phyloP scores from a whole-genome alignment of 1,140 invertebrate species.

The Bombus picipes region DNA sequence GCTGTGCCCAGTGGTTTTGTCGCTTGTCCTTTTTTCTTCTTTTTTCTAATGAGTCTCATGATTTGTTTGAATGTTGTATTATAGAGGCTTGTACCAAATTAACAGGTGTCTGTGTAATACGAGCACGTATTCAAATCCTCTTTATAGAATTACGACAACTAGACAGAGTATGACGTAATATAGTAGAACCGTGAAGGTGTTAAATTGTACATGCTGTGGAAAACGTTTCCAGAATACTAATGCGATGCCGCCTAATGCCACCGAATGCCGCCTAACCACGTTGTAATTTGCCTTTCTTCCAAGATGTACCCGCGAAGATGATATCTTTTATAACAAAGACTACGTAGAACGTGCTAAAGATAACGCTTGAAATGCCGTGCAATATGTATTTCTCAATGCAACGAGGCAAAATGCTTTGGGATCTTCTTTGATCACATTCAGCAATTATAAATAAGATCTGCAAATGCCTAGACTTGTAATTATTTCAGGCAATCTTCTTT shows the following conservation, averaged over 20 bases:
- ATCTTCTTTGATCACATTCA: neutral
- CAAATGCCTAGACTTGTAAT: neutral
- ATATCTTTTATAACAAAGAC: conserved; percentile 7
- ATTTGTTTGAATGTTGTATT: neutral
- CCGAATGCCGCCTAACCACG: neutral
- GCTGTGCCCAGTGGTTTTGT: neutral
- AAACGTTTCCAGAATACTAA: conserved; percentile 21
- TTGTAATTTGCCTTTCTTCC: conserved; percentile 30
- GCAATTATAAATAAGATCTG: neutral
- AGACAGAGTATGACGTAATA: conserved; percentile 13
- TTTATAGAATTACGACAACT: conserved; percentile 21
- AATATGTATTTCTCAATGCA: neutral
- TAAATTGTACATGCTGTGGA: conserved; percentile 23
- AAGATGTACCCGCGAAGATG: neutral
- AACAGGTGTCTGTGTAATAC: conserved; percentile 19
- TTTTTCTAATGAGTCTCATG: neutral
- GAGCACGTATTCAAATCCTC: conserved; percentile 15
- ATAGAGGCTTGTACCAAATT: neutral
- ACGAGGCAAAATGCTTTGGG: neutral
- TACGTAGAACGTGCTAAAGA: neutral
- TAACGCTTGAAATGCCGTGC: neutral
- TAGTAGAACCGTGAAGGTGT: conserved; percentile 4
- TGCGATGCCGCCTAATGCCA: neutral
- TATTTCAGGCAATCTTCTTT: neutral
- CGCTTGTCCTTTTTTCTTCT: too few relatives aligned